These are phyloP conservation scores for Drosophila paracracens DNA, from an alignment of 2,888 invertebrate genomes.

Conservation along the genomic window DNA sequence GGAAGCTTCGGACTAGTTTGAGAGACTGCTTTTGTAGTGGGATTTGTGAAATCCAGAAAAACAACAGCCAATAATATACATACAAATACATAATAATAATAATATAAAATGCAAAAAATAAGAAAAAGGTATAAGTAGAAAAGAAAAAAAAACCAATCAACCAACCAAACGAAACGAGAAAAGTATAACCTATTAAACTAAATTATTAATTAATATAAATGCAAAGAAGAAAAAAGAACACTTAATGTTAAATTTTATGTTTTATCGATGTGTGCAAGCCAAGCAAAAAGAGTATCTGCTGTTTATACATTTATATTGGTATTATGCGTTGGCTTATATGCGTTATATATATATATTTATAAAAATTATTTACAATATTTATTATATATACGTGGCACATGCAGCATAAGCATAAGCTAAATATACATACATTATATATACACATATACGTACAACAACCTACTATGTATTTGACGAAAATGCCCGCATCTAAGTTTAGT, in stretches of 20 bases:
- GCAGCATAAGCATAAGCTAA: conserved; percentile 49
- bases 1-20: conserved; percentile 54
- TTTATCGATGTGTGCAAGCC: conserved; percentile 47
- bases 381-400: conserved; percentile 52
- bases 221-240: conserved; percentile 22
- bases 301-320: conserved; percentile 49
- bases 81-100: conserved; percentile 22
- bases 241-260: conserved; percentile 57
- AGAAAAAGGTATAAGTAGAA: conserved; percentile 16
- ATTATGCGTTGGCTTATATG: conserved; percentile 39
- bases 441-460: conserved; percentile 37
- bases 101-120: conserved; percentile 17
- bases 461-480: conserved; percentile 53
- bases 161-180: conserved; percentile 53
- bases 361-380: conserved; percentile 61
- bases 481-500: conserved; percentile 45
- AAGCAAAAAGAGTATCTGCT: conserved; percentile 40
- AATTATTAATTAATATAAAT: conserved; percentile 53
- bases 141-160: conserved; percentile 43
- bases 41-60: conserved; percentile 56
- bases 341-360: conserved; percentile 45
- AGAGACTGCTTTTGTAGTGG: conserved; percentile 59
- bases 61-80: conserved; percentile 51
- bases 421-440: conserved; percentile 35
- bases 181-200: conserved; percentile 53